Base-by-base conservation (phyloP, 2,797 vertebrate genomes). In the Betta splendens region DNA sequence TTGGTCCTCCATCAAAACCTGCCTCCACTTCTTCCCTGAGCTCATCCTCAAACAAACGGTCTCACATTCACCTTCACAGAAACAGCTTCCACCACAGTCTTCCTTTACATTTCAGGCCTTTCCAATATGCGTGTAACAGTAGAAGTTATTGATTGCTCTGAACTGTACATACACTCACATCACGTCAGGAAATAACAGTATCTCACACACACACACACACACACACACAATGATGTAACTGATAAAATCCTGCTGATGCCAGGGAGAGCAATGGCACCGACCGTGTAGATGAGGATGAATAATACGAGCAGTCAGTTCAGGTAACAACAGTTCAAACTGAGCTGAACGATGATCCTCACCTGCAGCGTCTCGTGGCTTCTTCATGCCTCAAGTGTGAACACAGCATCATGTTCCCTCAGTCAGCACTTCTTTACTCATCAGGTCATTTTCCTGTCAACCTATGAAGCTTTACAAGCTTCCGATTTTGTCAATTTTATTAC, bases 1-100 rank as follows among this genome's bases (percentile, higher is more conserved):
- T 33, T 31, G 43, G 39, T 61, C 55, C 33, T 7, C 47, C 28
- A 44, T 59, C 44, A 45, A 31, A 69, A 46, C 52, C 53, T 31
- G 40, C 29, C 35, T 63, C 46, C 26, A 64, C 22, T 40, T 58
- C 52, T 63, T 51, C 25, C 25, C 37, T 13, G 31, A 64, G 26
- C 62, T 53, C 42, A 38, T 39, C 22, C 33, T 62, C 7, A 26
- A 33, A 16, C 29, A 17, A 10, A 11, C 36, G 18, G 64, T 55
- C 20, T 40, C 33, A 45, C 53, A 65, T 48, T 35, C 44, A 74
- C 58, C 55, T 12, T 32, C 18, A 20, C 21, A 50, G 48, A 36
- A 62, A 59, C 12, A 59, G 44, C 7, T 39, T 13, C 5, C 3
- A 55, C 7, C 36, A 15, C 50, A 25, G 20, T 45, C 9, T 22